Evolutionary conservation across 2,888 invertebrate genomes (phyloP).

Genomic region (Eupithecia subfuscata): DNA sequence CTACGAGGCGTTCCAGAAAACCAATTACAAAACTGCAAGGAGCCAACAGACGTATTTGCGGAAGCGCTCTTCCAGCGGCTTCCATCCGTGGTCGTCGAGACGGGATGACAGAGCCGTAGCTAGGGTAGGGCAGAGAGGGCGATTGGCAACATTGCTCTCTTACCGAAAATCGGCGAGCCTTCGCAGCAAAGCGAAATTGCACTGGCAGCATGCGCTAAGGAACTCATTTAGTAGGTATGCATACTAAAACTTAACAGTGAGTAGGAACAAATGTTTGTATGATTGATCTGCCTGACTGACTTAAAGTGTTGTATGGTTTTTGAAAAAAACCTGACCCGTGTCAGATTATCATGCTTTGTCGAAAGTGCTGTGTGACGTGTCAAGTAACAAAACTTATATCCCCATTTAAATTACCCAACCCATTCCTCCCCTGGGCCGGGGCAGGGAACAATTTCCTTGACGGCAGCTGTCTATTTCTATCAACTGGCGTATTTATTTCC

Average conservation of each 20-base stretch:
- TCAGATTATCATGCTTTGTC: background rate
- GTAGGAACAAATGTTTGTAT: background rate
- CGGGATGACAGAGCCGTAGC: slow-evolving; percentile 22
- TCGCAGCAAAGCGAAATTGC: background rate
- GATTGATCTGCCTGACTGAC: background rate
- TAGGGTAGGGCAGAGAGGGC: background rate
- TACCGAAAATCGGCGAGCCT: background rate
- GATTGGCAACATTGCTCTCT: background rate
- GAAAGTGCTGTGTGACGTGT: background rate
- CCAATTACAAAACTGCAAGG: slow-evolving; percentile 41
- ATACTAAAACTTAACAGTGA: background rate
- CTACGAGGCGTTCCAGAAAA: slow-evolving; percentile 33
- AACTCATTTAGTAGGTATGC: background rate
- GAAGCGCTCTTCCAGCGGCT: slow-evolving; percentile 34
- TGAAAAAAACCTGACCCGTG: background rate
- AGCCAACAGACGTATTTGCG: slow-evolving; percentile 37
- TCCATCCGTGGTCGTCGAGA: slow-evolving; percentile 32
- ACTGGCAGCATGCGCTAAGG: background rate
- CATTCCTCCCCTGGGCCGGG: slow-evolving; percentile 18
- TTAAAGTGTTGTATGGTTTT: background rate
- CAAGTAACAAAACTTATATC: background rate
- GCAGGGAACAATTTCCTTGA: slow-evolving; percentile 44
- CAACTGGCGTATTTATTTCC: slow-evolving; percentile 42
- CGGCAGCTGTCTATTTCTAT: slow-evolving; percentile 44
- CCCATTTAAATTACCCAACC: background rate